These are phyloP conservation scores for Didymodactylos carnosus DNA, from an alignment of 2,888 invertebrate genomes.

Conservation along the genomic window DNA sequence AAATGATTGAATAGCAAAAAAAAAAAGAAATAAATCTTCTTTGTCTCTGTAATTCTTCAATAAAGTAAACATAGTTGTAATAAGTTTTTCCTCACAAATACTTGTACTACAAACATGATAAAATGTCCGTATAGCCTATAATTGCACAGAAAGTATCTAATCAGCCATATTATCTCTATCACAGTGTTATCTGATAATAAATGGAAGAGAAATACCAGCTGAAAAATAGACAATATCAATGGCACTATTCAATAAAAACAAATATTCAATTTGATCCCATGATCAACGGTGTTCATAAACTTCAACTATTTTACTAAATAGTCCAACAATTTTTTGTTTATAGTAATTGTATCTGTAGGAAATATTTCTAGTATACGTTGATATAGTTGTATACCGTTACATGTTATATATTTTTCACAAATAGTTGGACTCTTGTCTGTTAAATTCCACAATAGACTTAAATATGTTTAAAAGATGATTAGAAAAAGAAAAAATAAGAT, in stretches of 20 bases:
- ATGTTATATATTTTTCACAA: conserved; percentile 47
- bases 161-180: neutral
- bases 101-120: conserved; percentile 50
- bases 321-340: neutral
- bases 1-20: too few species aligned
- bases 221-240: conserved; percentile 50
- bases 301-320: conserved; percentile 39
- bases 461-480: too few species aligned
- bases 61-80: too few species aligned
- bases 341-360: neutral
- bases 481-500: too few species aligned
- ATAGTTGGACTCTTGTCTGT: conserved; percentile 55
- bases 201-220: conserved; percentile 50
- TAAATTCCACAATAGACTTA: conserved; percentile 56
- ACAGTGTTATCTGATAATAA: conserved; percentile 38
- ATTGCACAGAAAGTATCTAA: too few species aligned
- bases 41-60: neutral
- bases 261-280: conserved; percentile 40
- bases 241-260: conserved; percentile 21
- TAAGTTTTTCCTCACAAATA: too few species aligned
- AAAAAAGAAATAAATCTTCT: neutral
- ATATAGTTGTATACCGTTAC: conserved; percentile 50
- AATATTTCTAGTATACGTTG: conserved; percentile 41
- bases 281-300: conserved; percentile 42
- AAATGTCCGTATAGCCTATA: conserved; percentile 60